A percentile compares a stretch with the other conserved stretches of the same genome.
Conservation (phyloP, 2,113 vertebrate species). For the Vanacampus margaritifer region DNA sequence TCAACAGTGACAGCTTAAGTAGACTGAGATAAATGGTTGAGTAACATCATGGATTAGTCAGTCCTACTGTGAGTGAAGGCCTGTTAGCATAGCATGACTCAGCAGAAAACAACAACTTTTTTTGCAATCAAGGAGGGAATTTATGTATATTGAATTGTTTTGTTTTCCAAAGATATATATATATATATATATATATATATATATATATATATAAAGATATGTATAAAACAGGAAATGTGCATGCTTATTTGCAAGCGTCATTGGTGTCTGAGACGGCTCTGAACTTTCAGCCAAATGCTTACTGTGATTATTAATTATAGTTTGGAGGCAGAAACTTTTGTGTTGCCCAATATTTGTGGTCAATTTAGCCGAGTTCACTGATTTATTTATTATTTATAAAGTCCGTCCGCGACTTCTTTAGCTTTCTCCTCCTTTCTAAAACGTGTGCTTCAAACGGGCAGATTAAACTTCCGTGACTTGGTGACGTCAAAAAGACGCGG, state of each 20-base stretch:
- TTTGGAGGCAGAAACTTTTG: neutral
- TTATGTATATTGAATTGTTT: neutral
- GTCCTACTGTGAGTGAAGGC: too few species aligned
- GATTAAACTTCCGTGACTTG: too few species aligned
- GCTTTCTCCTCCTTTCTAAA: too few species aligned
- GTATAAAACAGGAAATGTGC: conserved; percentile 52
- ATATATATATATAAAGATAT: conserved; percentile 10
- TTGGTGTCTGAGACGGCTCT: conserved; percentile 26
- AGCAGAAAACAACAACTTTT: conserved; percentile 1
- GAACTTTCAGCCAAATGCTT: conserved; percentile 27
- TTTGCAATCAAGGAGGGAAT: conserved; percentile 22
- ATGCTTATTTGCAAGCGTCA: conserved; percentile 34
- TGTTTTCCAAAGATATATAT: conserved; percentile 15
- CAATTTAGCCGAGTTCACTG: too few species aligned
- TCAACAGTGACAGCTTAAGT: neutral
- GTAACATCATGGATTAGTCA: too few species aligned
- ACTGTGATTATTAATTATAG: conserved; percentile 23
- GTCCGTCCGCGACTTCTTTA: too few species aligned
- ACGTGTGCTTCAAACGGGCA: too few species aligned
- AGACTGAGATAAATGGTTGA: neutral
- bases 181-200: conserved; percentile 19
- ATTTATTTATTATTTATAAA: too few species aligned
- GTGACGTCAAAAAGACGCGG: too few species aligned
- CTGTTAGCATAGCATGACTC: too few species aligned
- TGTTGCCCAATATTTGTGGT: too few species aligned